Base-by-base conservation (phyloP, 2,113 vertebrate genomes). In the Charina bottae region DNA sequence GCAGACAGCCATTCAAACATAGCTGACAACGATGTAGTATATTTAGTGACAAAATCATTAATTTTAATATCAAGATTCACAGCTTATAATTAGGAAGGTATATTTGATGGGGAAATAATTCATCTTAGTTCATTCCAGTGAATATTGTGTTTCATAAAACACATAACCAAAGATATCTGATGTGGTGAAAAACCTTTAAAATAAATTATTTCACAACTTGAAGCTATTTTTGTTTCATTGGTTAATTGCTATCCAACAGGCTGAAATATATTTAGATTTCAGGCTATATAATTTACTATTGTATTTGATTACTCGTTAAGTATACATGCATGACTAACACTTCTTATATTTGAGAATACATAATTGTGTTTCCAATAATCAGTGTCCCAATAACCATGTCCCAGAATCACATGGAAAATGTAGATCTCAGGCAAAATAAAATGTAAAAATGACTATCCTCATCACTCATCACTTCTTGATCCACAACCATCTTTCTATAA, bases 141-240 rank as follows among this genome's bases (percentile, higher is more conserved):
- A 55, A 26, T 26, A 90, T 54, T 93, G 2, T 92, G 3, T 11
- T 26, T 91, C 85, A 85, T 28, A 89, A 95, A 91, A 83, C 24
- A 53, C 24, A 1, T 2, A 0, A 54, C 0, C 78, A 91, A 91
- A 90, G 62, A 24, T 68, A 10, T 28, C 54, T 58, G 15, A 26
- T 59, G 87, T 64, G 56, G 19, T 0, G 0, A 55, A 1, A 24
- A 42, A 4, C 55, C 4, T 84, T 90, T 85, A 7, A 72, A 68
- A 72, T 12, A 23, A 42, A 54, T 59, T 0, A 53, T 91, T 68
- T 78, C 11, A 10, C 83, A 62, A 90, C 54, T 89, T 89, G 0
- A 21, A 11, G 4, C 58, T 72, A 56, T 28, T 86, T 89, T 68
- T 58, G 49, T 83, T 26, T 37, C 0, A 19, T 33, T n/a, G 62